These are phyloP conservation scores for Fopius arisanus DNA, from an alignment of 1,140 invertebrate species.

Conservation along the genomic window DNA sequence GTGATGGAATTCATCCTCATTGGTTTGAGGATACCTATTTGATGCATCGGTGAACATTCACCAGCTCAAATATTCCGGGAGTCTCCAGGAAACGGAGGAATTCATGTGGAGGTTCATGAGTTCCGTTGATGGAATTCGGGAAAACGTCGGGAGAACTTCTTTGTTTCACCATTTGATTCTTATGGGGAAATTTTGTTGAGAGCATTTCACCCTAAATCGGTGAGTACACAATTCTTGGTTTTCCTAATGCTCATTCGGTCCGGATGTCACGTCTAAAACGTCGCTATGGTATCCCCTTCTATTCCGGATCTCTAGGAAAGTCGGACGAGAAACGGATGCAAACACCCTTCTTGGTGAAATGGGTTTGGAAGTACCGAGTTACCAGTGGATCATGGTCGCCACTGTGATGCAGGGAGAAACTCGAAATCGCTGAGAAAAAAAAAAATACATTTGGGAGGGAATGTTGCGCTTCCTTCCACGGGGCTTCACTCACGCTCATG, in stretches of 20 bases:
- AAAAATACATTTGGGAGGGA: neutral
- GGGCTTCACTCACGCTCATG: neutral
- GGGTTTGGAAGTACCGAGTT: conserved; percentile 21
- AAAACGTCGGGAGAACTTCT: too few species aligned
- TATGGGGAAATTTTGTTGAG: neutral
- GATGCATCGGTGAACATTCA: too few species aligned
- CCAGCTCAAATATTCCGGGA: too few species aligned
- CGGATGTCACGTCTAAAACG: conserved; percentile 11
- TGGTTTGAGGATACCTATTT: too few species aligned
- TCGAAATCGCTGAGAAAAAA: conserved; percentile 16
- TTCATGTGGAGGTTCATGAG: too few species aligned
- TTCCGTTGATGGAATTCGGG: too few species aligned
- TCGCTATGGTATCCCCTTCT: neutral
- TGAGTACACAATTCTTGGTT: neutral
- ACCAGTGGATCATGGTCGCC: neutral
- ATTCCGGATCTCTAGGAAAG: neutral
- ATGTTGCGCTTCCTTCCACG: neutral
- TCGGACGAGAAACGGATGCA: conserved; percentile 23
- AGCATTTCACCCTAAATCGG: neutral
- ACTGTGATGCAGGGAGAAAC: conserved; percentile 2
- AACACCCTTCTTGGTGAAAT: conserved; percentile 21
- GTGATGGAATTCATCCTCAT: too few species aligned
- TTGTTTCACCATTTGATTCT: neutral
- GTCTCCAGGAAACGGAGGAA: too few species aligned
- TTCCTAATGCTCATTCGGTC: neutral